Evolutionary conservation across 2,888 invertebrate genomes (phyloP), one percentile per base, ranked within the genome.

Genomic region (Apodemia hepburni): DNA sequence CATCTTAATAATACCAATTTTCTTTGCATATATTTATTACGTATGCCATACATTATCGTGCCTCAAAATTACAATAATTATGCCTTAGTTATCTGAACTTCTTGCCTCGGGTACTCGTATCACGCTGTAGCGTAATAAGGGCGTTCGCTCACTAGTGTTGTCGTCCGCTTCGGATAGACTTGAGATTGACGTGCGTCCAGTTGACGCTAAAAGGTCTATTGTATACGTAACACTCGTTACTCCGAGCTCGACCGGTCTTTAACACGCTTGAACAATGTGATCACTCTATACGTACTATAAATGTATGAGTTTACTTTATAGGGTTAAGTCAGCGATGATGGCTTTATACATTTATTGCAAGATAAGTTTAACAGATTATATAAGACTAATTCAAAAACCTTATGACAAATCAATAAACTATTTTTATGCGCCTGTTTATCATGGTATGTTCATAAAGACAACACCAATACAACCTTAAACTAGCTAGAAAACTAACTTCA

Each of bases 131-230:
- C 73, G 75, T 79, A 80, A 81, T 85, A 88, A 88, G 81, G 85
- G 82, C 73, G 68, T 70, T 73, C 75, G 73, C 78, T 74, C 82
- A 85, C 81, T 75, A 15, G 57, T 27, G 57, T 27, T 27, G 75
- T 74, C 75, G 79, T 65, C 68, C 68, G 70, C 58, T 74, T 75
- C 69, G 69, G 70, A 73, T 77, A 78, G 78, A 76, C 76, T 75
- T 69, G 76, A 80, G 91, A 91, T 89, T 91, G 91, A 91, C 91
- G 83, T 79, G 75, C 80, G 78, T 79, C 81, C 84, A 79, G 81
- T 79, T 89, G 91, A 91, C 91, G 85, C 85, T 91, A 91, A 91
- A 89, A 90, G 91, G 89, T 87, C 90, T 88, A 91, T 91, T 91
- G 91, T 91, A 91, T 90, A 87, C 90, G 83, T 82, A 82, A 81